phyloP scores from a whole-genome alignment of 2,797 vertebrate species.

The Sebastes trivittatus region DNA sequence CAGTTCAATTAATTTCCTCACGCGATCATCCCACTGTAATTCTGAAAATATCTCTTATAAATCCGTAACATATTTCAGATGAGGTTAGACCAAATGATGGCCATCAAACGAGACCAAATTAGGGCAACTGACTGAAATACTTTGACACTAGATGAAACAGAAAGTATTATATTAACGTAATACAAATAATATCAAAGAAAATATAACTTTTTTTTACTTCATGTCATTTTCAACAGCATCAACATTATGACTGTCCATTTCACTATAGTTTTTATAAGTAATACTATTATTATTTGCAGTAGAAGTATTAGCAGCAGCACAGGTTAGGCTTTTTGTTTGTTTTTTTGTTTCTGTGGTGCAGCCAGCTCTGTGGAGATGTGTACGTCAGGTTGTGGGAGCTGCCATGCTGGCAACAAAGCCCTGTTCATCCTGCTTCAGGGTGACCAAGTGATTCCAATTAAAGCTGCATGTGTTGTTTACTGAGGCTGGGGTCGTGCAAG shows the following conservation, averaged over 20 bases:
- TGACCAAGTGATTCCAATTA: slow-evolving; percentile 85
- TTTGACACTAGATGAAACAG: background rate
- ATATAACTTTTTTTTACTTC: background rate
- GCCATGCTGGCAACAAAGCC: slow-evolving; percentile 70
- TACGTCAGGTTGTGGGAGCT: slow-evolving; percentile 57
- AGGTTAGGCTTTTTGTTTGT: background rate
- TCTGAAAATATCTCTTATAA: background rate
- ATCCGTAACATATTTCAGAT: background rate
- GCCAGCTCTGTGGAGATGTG: slow-evolving; percentile 37
- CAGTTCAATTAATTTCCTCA: background rate
- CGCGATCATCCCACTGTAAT: background rate
- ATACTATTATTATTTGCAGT: background rate
- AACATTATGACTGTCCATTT: background rate
- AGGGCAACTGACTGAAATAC: background rate
- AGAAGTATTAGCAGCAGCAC: background rate
- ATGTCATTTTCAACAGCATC: background rate
- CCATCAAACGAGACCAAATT: background rate
- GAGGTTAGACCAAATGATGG: no score
- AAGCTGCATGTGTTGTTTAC: slow-evolving; percentile 79
- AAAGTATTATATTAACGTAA: background rate
- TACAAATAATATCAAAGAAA: background rate
- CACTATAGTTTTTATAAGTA: background rate
- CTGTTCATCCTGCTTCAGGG: slow-evolving; percentile 73
- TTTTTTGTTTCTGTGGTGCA: slow-evolving; percentile 18
- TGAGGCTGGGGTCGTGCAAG: slow-evolving; percentile 73